Base-by-base conservation (phyloP, 2,888 invertebrate genomes). In the Cheilosia grossa region DNA sequence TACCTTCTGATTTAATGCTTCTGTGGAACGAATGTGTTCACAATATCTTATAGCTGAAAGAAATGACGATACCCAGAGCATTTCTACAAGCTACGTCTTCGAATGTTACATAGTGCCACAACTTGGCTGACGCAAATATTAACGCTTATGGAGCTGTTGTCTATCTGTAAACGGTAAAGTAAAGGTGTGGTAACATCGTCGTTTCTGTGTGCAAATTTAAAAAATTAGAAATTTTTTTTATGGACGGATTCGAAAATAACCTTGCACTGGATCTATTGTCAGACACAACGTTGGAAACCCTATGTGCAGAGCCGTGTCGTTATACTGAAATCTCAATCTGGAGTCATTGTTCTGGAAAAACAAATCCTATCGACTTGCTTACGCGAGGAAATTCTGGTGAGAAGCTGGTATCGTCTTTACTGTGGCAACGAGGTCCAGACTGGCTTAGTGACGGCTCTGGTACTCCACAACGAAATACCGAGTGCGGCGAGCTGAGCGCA, bases 261-360 rank as follows among this genome's bases (percentile, higher is more conserved):
- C 1, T 44, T 69, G 4, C 17, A 27, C 27, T 67, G 67, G 54
- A 67, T 67, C 24, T n/a, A 58, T 2, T 49, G 70, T 5, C 10
- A 44, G 15, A 21, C n/a, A 15, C 40, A 58, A 4, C 70, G 70
- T 9, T 70, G 70, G 70, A 44, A 70, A 21, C 70, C 70, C 5
- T 70, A 70, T n/a, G 47, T 70, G 0, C 70, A 70, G 44, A 58
- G 70, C 10, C 24, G 67, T 9, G 70, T 70, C 58, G 49, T 6
- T 37, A 24, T 19, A 54, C 69, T 5, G 4, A 44, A 1, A 13
- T 44, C 7, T 24, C n/a, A 2, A 21, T 19, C 13, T 70, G 70
- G 58, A 58, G 33, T 7, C 58, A 70, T 58, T 70, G 70, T 17
- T 37, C 30, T 7, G 70, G 70, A 7, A 58, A 58, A n/a, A 19